These are phyloP conservation scores for Forpus xanthops DNA, from an alignment of 2,797 vertebrate genomes.

Conservation along the genomic window DNA sequence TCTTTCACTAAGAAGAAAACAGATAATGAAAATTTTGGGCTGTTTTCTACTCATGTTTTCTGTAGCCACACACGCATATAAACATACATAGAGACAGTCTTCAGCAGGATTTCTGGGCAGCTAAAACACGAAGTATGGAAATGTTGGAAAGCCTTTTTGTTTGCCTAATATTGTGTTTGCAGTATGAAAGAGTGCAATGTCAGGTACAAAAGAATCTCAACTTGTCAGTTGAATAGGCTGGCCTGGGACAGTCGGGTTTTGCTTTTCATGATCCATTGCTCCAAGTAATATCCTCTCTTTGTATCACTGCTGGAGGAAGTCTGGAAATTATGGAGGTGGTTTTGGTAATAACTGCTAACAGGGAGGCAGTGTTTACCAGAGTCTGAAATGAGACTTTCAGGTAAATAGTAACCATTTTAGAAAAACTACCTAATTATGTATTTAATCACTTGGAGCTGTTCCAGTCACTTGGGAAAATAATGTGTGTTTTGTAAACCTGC, in stretches of 20 bases:
- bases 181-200: background rate
- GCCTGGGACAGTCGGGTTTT: background rate
- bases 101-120: conserved; percentile 20
- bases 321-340: conserved; percentile 20
- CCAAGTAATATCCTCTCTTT: background rate
- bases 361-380: conserved; percentile 55
- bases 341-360: conserved; percentile 35
- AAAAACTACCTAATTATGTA: conserved; percentile 68
- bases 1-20: background rate
- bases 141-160: background rate
- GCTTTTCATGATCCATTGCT: background rate
- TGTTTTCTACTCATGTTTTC: background rate
- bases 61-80: background rate
- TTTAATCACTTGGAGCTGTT: conserved; percentile 54
- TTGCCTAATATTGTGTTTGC: background rate
- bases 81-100: fast-evolving
- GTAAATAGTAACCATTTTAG: conserved; percentile 73
- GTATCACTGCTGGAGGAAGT: background rate
- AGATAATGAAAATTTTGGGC: background rate
- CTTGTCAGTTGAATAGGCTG: background rate
- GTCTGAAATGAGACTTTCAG: conserved; percentile 31
- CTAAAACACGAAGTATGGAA: background rate
- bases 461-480: conserved; percentile 57
- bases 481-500: conserved; percentile 42
- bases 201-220: background rate